Conservation (phyloP, 2,797 vertebrate species). For the Takifugu ocellatus region DNA sequence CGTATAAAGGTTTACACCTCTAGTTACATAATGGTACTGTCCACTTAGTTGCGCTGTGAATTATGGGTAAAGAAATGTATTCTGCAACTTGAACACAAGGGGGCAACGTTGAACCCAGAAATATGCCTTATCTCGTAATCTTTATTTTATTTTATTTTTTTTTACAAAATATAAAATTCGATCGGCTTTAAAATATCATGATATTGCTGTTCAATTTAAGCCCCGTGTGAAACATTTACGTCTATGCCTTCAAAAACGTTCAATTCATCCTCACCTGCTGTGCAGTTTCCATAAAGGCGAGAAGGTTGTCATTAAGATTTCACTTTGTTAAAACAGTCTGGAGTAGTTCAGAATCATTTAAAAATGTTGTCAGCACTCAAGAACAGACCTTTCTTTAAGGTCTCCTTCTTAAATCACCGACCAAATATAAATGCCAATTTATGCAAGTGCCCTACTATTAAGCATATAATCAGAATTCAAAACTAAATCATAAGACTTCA, state of each 20-base stretch:
- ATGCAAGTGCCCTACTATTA: no score
- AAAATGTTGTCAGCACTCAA: background rate
- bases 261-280: no score
- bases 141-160: no score
- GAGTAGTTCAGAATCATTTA: background rate
- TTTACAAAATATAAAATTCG: no score
- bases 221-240: no score
- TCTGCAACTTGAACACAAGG: constrained; percentile 23
- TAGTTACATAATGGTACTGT: constrained; percentile 43
- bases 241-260: no score
- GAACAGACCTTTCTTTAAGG: background rate
- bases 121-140: background rate
- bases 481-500: no score
- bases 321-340: no score
- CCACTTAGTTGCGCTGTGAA: constrained; percentile 41
- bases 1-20: background rate
- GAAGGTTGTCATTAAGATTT: no score
- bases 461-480: no score
- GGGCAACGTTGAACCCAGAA: constrained; percentile 15
- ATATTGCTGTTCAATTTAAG: no score
- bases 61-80: constrained; percentile 51
- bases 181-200: background rate
- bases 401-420: background rate
- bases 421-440: background rate
- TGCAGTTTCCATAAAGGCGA: no score